phyloP scores from a whole-genome alignment of 2,888 invertebrate species.

The Stegophylla sp. region DNA sequence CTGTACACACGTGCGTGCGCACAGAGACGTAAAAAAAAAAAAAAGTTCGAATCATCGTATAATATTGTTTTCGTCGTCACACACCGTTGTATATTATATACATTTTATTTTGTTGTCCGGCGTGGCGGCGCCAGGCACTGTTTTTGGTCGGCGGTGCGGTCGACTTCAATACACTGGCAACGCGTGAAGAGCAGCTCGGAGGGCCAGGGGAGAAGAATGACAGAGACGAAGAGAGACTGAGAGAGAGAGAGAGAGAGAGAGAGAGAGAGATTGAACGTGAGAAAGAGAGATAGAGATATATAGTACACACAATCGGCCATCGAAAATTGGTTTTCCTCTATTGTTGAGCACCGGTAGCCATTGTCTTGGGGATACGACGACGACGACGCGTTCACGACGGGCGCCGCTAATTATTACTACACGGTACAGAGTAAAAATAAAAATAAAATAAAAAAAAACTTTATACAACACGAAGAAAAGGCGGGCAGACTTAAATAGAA shows the following conservation, averaged over 20 bases:
- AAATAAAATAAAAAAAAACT: neutral
- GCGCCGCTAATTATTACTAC: constrained; percentile 57
- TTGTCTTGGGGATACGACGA: constrained; percentile 45
- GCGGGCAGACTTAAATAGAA: constrained; percentile 41
- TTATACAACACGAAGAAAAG: constrained; percentile 9
- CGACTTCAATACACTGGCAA: constrained; percentile 31
- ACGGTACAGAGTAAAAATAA: constrained; percentile 1
- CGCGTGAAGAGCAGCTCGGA: neutral
- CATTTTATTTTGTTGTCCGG: constrained; percentile 24
- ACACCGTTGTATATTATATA: constrained; percentile 5
- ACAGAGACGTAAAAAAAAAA: neutral
- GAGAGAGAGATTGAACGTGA: neutral
- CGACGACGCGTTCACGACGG: constrained; percentile 51
- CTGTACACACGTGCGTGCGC: too few relatives aligned
- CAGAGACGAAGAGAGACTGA: neutral
- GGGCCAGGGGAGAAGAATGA: neutral
- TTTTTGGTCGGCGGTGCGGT: constrained; percentile 40
- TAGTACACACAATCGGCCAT: constrained; percentile 41
- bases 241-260: neutral
- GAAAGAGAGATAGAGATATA: neutral
- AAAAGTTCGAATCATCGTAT: constrained; percentile 49
- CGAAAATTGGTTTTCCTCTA: constrained; percentile 57
- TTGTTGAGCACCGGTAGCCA: constrained; percentile 50
- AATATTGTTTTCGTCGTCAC: constrained; percentile 33
- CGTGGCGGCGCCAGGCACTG: constrained; percentile 52